Conservation (phyloP, 2,113 vertebrate genomes). For the Charadrius vociferus region DNA sequence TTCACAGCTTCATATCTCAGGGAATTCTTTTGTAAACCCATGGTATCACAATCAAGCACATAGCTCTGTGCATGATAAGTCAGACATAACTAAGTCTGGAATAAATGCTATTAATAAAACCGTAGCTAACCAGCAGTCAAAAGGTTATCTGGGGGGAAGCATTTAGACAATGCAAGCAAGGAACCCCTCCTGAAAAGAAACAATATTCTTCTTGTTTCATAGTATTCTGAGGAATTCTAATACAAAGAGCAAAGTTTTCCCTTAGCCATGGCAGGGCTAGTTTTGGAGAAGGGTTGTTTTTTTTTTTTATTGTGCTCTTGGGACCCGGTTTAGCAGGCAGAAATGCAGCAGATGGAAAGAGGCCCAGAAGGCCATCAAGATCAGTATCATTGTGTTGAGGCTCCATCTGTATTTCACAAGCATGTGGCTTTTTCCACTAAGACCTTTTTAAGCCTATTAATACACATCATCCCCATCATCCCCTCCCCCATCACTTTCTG, state of each 20-base stretch:
- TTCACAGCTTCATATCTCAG: not conserved
- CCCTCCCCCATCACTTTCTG: not conserved
- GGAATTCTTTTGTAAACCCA: not conserved
- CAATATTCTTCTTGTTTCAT: not conserved
- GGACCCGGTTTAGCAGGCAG: not conserved
- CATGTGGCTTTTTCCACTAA: not conserved
- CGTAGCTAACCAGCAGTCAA: not conserved
- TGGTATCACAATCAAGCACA: not conserved
- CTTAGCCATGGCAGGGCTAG: not conserved
- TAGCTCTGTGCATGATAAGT: not conserved
- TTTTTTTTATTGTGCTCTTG: not conserved
- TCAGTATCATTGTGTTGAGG: not conserved
- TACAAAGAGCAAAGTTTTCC: not conserved
- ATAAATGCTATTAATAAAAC: not conserved
- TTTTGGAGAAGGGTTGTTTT: not conserved
- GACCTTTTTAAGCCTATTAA: not conserved
- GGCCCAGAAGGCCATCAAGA: not conserved
- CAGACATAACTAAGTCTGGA: not conserved
- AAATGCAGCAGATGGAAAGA: not conserved
- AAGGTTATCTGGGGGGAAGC: not conserved
- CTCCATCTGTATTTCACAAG: not conserved
- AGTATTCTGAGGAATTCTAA: not conserved
- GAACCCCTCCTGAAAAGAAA: not conserved
- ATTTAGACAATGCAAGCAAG: not conserved
- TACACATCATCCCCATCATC: not conserved